Percentiles rank a stretch among this genome's conserved stretches.
phyloP scores from a whole-genome alignment of 2,888 invertebrate species.

The Polydrusus pterygomalis region DNA sequence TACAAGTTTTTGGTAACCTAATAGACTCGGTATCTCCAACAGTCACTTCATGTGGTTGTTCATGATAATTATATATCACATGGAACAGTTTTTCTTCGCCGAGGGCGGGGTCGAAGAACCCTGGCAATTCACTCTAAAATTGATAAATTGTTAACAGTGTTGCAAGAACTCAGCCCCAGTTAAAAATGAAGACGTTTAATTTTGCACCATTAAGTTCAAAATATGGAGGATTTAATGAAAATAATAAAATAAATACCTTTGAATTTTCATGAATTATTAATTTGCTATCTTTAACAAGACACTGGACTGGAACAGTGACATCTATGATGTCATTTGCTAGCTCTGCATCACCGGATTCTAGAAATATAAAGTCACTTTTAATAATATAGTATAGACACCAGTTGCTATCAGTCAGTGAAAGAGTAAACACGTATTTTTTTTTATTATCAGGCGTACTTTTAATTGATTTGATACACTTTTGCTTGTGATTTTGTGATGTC shows the following conservation, averaged over 20 bases:
- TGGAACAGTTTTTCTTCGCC: slow-evolving; percentile 93
- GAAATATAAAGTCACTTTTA: not conserved
- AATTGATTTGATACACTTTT: too few species aligned
- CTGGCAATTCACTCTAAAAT: slow-evolving; percentile 92
- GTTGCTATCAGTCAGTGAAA: too few species aligned
- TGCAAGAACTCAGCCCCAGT: too few species aligned
- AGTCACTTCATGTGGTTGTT: slow-evolving; percentile 85
- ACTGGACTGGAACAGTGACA: slow-evolving; percentile 96
- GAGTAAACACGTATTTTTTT: too few species aligned
- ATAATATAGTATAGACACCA: too few species aligned
- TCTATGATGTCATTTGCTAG: slow-evolving; percentile 81
- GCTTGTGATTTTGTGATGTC: too few species aligned
- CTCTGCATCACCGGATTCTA: slow-evolving; percentile 61
- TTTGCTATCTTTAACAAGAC: slow-evolving; percentile 93
- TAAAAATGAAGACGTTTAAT: too few species aligned
- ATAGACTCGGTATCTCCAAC: slow-evolving; percentile 87
- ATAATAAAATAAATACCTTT: slow-evolving; percentile 82
- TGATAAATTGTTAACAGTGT: not conserved
- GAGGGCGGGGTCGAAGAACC: slow-evolving; percentile 96
- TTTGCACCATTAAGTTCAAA: too few species aligned
- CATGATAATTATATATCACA: slow-evolving; percentile 90
- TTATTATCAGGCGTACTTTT: too few species aligned
- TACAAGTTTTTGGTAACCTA: slow-evolving; percentile 84
- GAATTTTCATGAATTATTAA: slow-evolving; percentile 88
- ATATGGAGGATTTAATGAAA: too few species aligned